Evolutionary conservation across 1,140 invertebrate species (phyloP).

Genomic region (Cyclargus thomasi): DNA sequence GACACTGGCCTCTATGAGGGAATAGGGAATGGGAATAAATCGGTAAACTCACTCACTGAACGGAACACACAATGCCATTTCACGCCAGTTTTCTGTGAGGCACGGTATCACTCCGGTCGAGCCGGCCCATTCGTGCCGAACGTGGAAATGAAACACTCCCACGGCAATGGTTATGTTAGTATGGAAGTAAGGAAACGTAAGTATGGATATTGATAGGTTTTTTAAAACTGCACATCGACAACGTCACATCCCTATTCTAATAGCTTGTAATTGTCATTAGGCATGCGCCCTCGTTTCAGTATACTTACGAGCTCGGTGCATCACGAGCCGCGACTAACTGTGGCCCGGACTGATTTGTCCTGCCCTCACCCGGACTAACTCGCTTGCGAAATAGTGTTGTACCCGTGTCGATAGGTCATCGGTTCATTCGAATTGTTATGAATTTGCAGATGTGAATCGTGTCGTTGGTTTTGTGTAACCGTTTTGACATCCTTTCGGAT

Average conservation of each 20-base stretch:
- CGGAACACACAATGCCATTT: too few species aligned
- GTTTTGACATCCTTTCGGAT: too few species aligned
- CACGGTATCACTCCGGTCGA: too few species aligned
- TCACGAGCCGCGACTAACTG: constrained; percentile 11
- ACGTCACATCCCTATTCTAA: constrained; percentile 30
- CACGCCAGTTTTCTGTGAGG: too few species aligned
- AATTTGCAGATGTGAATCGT: background rate
- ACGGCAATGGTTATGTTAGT: too few species aligned
- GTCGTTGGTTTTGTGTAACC: background rate
- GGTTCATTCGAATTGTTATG: background rate
- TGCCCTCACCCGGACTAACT: background rate
- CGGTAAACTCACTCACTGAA: too few species aligned
- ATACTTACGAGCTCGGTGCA: background rate
- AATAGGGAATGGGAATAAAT: too few species aligned
- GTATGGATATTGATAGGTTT: background rate
- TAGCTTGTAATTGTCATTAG: constrained; percentile 47
- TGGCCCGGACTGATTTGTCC: background rate
- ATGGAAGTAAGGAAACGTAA: too few species aligned
- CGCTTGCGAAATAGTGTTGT: background rate
- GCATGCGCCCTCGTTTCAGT: constrained; percentile 11
- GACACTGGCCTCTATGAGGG: too few species aligned
- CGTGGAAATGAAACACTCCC: too few species aligned
- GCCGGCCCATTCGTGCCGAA: too few species aligned
- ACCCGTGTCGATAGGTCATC: background rate
- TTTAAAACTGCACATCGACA: too few species aligned